Conservation (phyloP, 2,797 vertebrate species). For the Sandelia bainsii region DNA sequence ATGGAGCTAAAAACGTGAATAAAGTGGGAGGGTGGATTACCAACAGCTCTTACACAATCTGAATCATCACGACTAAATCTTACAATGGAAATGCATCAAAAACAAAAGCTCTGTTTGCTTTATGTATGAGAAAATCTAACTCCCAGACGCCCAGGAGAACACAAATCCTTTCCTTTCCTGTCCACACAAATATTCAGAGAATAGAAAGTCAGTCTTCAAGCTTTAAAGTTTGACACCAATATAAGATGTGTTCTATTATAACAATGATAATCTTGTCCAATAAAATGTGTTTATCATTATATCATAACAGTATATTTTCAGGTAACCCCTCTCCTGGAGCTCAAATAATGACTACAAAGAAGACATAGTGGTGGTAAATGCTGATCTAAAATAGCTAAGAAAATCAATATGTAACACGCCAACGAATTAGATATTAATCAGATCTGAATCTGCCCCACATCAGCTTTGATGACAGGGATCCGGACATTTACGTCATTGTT, state of each 20-base stretch:
- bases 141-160: constrained; percentile 11
- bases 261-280: background rate
- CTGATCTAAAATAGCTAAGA: constrained; percentile 11
- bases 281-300: background rate
- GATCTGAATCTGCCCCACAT: constrained; percentile 25
- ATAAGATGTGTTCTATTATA: background rate
- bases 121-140: background rate
- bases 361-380: constrained; percentile 6
- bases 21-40: constrained; percentile 55
- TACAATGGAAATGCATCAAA: constrained; percentile 23
- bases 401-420: constrained; percentile 26
- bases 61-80: constrained; percentile 55
- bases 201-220: constrained; percentile 1
- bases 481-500: constrained; percentile 32
- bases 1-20: constrained; percentile 59
- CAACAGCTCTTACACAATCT: constrained; percentile 50
- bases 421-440: constrained; percentile 31
- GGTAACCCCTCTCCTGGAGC: constrained; percentile 7
- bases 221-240: constrained; percentile 13
- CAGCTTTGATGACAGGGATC: constrained; percentile 42
- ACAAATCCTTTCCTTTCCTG: constrained; percentile 3
- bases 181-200: background rate
- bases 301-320: background rate
- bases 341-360: background rate
- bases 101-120: constrained; percentile 14